These are phyloP conservation scores for Hydrocynus forskahlii DNA, from an alignment of 2,797 vertebrate species.

Conservation along the genomic window DNA sequence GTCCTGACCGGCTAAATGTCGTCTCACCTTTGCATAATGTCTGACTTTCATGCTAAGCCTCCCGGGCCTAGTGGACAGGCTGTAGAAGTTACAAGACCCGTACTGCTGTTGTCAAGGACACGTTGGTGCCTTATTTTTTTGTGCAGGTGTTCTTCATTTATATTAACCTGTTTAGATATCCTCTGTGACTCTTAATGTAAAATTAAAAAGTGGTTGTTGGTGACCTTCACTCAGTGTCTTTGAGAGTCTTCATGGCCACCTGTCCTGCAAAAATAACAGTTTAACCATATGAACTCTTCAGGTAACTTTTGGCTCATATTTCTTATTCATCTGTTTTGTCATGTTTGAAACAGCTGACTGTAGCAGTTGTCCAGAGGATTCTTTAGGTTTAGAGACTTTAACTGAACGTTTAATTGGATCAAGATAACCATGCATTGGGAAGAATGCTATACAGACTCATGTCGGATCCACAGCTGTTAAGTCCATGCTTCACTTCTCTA, in stretches of 20 bases:
- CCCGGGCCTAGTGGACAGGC: slow-evolving; percentile 19
- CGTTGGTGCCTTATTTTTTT: not conserved
- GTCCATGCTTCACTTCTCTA: not conserved
- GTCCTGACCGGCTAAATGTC: not conserved
- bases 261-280: too few species aligned
- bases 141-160: not conserved
- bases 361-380: not conserved
- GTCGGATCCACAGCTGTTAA: not conserved
- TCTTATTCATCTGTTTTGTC: not conserved
- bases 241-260: not conserved
- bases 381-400: not conserved
- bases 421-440: not conserved
- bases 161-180: not conserved
- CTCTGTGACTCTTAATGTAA: not conserved
- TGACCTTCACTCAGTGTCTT: slow-evolving; percentile 39
- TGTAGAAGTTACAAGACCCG: not conserved
- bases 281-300: too few species aligned
- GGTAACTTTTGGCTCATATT: too few species aligned
- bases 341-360: not conserved
- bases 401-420: not conserved
- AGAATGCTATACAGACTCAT: not conserved
- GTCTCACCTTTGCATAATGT: slow-evolving; percentile 40
- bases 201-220: not conserved
- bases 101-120: not conserved
- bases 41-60: slow-evolving; percentile 8